Conservation (phyloP, 1,140 invertebrate genomes). For the Monomorium pharaonis region DNA sequence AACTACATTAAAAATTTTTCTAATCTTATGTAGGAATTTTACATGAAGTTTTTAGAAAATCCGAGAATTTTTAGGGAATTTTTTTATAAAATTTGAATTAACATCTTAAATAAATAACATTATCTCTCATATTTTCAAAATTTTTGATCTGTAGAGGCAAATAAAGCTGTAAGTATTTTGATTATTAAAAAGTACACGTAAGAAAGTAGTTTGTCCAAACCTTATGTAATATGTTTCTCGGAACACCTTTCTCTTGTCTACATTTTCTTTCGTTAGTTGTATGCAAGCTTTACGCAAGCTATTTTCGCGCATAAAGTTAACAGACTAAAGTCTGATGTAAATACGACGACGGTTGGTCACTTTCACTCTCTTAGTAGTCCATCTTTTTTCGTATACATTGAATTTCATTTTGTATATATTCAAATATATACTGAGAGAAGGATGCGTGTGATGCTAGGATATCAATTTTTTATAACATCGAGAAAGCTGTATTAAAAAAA, state of each 20-base stretch:
- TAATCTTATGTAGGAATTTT: too few species aligned
- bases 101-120: neutral
- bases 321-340: constrained; percentile 43
- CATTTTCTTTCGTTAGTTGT: constrained; percentile 58
- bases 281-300: constrained; percentile 22
- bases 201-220: neutral
- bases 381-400: constrained; percentile 35
- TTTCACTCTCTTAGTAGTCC: constrained; percentile 44
- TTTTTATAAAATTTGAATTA: too few species aligned
- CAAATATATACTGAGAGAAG: neutral
- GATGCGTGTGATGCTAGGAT: neutral
- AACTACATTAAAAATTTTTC: too few species aligned
- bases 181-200: neutral
- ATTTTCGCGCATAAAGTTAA: constrained; percentile 44
- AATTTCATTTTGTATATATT: neutral
- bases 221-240: neutral
- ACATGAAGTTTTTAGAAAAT: too few species aligned
- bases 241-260: neutral
- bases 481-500: neutral
- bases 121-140: neutral
- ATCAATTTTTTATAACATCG: neutral
- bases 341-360: neutral
- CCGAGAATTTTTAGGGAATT: too few species aligned
- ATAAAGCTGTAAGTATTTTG: neutral
- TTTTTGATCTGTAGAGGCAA: neutral